A percentile compares a stretch with the other conserved stretches of the same genome.
phyloP scores from a whole-genome alignment of 2,797 vertebrate species.

The Tauraco hartlaubi region DNA sequence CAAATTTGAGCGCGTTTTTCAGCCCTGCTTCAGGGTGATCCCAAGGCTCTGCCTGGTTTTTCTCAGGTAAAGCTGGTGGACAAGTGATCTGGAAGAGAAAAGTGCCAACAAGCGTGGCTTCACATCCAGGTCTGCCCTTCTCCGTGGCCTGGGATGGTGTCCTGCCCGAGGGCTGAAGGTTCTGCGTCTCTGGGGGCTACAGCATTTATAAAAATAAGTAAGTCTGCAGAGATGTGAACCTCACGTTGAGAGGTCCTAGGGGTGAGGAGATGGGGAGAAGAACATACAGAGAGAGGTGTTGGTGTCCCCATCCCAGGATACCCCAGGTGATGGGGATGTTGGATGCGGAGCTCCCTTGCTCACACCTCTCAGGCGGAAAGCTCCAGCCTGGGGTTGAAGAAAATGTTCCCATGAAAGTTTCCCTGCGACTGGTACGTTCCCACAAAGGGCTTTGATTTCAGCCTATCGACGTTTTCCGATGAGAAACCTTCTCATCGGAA shows the following conservation, averaged over 20 bases:
- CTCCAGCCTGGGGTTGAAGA: neutral
- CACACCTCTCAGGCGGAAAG: accelerated
- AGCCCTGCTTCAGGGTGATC: neutral
- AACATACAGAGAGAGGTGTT: neutral
- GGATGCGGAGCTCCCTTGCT: neutral
- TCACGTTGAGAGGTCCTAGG: accelerated
- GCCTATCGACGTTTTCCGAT: neutral
- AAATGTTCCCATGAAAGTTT: slow-evolving; percentile 20
- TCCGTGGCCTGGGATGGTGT: accelerated
- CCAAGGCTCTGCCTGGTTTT: neutral
- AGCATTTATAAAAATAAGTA: neutral
- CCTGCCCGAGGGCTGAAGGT: neutral
- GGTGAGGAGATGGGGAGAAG: neutral
- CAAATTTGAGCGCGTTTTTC: accelerated
- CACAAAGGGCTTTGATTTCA: slow-evolving; percentile 28
- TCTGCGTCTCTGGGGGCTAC: neutral
- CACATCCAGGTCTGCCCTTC: neutral
- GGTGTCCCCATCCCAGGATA: accelerated
- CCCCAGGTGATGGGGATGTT: neutral
- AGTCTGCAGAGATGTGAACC: accelerated
- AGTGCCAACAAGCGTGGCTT: accelerated
- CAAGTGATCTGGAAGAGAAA: accelerated
- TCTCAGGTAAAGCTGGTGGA: neutral
- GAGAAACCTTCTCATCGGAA: neutral
- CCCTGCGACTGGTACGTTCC: neutral